phyloP scores from a whole-genome alignment of 2,113 vertebrate genomes.

The Elephantulus edwardii region DNA sequence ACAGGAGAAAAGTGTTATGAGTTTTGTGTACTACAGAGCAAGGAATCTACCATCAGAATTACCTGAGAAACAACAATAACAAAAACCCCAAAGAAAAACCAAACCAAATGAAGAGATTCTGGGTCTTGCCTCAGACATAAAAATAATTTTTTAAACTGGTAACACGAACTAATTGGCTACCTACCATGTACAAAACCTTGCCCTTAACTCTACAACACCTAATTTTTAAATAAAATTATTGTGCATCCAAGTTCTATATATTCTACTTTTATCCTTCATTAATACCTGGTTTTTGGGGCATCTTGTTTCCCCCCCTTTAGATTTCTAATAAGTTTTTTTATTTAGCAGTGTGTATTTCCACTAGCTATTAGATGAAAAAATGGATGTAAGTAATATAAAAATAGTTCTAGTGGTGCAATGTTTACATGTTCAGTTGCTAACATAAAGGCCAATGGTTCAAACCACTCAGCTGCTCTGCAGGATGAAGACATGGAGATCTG shows the following conservation, averaged over 20 bases:
- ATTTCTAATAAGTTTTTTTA: too few species aligned
- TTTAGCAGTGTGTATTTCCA: constrained; percentile 3
- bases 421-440: not conserved
- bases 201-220: not conserved
- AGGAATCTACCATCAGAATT: not conserved
- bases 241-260: not conserved
- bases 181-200: not conserved
- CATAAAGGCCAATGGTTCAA: not conserved
- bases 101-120: too few species aligned
- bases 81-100: too few species aligned
- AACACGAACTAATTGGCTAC: not conserved
- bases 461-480: not conserved
- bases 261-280: constrained; percentile 20
- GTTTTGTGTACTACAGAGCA: not conserved
- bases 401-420: not conserved
- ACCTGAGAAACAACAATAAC: not conserved
- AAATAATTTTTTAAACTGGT: not conserved
- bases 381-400: not conserved
- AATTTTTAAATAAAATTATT: constrained; percentile 23
- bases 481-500: not conserved
- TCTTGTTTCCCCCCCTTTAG: constrained; percentile 17
- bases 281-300: not conserved
- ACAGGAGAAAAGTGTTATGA: not conserved
- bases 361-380: constrained; percentile 9
- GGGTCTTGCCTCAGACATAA: not conserved